Conservation (phyloP, 2,113 vertebrate species). For the Phoenicopterus ruber region DNA sequence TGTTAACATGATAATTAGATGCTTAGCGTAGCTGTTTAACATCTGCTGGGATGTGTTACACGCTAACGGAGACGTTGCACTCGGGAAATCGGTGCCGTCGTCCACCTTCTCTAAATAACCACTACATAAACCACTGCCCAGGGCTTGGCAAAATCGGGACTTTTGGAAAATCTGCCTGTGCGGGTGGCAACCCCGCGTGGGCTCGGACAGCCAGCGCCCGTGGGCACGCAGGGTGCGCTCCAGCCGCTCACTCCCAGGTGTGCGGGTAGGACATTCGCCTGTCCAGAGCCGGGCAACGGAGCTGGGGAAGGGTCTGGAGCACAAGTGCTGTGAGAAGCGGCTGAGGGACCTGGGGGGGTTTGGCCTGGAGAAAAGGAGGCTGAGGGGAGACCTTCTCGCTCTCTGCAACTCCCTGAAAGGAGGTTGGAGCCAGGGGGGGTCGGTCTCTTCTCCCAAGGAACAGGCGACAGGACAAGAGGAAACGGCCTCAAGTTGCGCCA, state of each 20-base stretch:
- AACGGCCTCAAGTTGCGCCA: no score
- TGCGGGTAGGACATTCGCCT: background rate
- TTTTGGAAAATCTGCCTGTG: background rate
- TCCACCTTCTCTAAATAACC: background rate
- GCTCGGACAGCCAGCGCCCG: fast-evolving
- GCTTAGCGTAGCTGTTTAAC: background rate
- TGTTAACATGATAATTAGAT: background rate
- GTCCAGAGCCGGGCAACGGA: no score
- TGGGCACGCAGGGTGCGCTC: fast-evolving
- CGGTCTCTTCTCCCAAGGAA: no score
- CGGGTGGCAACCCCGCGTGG: background rate
- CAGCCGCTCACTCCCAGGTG: background rate
- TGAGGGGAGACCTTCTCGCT: no score
- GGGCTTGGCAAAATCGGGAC: background rate
- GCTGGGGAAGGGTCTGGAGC: no score
- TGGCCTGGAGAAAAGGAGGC: no score
- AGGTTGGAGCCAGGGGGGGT: no score
- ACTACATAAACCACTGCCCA: fast-evolving
- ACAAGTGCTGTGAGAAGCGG: no score
- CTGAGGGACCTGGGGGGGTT: no score
- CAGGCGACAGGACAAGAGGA: no score
- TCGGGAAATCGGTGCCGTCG: fast-evolving
- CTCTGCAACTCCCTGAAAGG: no score
- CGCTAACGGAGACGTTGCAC: fast-evolving
- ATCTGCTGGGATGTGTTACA: fast-evolving